Percentiles rank a stretch among this genome's conserved stretches.
phyloP scores from a whole-genome alignment of 2,888 invertebrate species.

The Eurois occulta region DNA sequence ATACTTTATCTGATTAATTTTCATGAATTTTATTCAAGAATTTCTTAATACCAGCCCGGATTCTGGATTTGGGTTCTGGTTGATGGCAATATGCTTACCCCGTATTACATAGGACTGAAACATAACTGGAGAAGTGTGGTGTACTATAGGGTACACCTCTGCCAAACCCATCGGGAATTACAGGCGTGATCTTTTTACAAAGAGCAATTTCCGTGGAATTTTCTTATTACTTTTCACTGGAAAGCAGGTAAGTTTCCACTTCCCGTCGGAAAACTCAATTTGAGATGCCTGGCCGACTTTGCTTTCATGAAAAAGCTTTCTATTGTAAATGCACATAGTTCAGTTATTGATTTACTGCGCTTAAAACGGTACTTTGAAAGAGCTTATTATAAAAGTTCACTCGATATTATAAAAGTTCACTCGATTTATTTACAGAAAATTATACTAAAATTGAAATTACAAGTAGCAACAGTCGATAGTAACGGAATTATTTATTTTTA shows the following conservation, averaged over 20 bases:
- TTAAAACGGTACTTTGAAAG: slow-evolving; percentile 1
- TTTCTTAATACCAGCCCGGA: not conserved
- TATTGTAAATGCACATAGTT: slow-evolving; percentile 6
- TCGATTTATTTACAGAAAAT: not conserved
- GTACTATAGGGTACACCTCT: not conserved
- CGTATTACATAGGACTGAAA: not conserved
- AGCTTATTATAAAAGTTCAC: not conserved
- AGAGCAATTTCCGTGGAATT: not conserved
- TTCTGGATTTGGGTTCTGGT: not conserved
- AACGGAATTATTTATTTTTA: too few relatives aligned
- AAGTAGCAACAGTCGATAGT: not conserved
- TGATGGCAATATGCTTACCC: not conserved
- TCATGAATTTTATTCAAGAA: not conserved
- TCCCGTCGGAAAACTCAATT: slow-evolving; percentile 20
- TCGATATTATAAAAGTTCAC: not conserved
- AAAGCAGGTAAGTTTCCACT: slow-evolving; percentile 2
- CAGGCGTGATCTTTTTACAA: not conserved
- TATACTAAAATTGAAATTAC: not conserved
- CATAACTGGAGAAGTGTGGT: too few relatives aligned
- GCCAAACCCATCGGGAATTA: not conserved
- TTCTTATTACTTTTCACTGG: slow-evolving; percentile 6
- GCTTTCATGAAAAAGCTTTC: slow-evolving; percentile 20
- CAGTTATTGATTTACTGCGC: slow-evolving; percentile 17
- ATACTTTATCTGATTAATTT: not conserved
- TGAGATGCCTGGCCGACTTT: slow-evolving; percentile 4